Percentiles rank a stretch among this genome's conserved stretches.
These are phyloP conservation scores for Trichopoda pennipes DNA, from an alignment of 2,888 invertebrate genomes.

Conservation along the genomic window DNA sequence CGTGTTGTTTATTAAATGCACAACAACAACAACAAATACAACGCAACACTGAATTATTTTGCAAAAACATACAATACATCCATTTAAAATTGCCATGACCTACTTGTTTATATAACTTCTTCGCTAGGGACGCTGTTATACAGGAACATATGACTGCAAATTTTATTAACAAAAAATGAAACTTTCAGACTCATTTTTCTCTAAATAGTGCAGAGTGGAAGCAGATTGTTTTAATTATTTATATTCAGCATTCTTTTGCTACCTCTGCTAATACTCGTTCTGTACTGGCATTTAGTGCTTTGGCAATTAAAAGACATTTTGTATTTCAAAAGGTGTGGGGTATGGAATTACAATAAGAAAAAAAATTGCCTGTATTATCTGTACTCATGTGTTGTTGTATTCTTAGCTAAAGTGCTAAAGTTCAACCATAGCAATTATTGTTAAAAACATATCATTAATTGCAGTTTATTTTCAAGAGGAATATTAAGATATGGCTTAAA, in stretches of 20 bases:
- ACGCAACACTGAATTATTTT: neutral
- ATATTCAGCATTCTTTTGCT: slow-evolving; percentile 31
- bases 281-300: neutral
- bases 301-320: neutral
- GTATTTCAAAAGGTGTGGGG: neutral
- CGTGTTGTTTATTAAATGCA: neutral
- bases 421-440: slow-evolving; percentile 10
- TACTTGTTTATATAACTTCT: slow-evolving; percentile 36
- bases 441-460: slow-evolving; percentile 2
- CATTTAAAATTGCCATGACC: slow-evolving; percentile 51
- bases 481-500: neutral
- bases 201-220: neutral
- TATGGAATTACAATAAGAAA: neutral
- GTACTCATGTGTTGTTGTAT: neutral
- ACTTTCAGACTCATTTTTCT: slow-evolving; percentile 18
- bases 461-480: neutral
- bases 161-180: neutral
- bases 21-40: slow-evolving; percentile 3
- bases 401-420: neutral
- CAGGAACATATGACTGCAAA: neutral
- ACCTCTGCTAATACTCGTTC: neutral
- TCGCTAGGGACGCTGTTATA: neutral
- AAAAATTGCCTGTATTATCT: neutral
- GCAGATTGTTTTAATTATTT: slow-evolving; percentile 34
- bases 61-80: slow-evolving; percentile 1